Percentiles rank a stretch among this genome's conserved stretches.
phyloP scores from a whole-genome alignment of 2,888 invertebrate genomes.

The Diachrysia chrysitis region DNA sequence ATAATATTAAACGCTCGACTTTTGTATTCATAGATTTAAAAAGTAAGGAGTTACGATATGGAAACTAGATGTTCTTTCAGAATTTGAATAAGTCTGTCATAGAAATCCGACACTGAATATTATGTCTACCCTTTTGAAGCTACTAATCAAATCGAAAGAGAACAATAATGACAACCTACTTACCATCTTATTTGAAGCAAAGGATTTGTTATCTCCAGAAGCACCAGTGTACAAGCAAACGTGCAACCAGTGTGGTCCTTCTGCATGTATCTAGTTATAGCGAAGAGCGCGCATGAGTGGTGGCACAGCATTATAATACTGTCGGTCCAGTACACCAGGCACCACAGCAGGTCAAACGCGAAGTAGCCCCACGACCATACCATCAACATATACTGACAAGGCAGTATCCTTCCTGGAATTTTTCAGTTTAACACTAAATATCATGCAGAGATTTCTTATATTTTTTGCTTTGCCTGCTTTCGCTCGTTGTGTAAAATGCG shows the following conservation, averaged over 20 bases:
- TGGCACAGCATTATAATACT: slow-evolving; percentile 87
- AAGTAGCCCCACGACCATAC: slow-evolving; percentile 90
- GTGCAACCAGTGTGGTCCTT: slow-evolving; percentile 87
- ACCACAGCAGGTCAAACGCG: slow-evolving; percentile 90
- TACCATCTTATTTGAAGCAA: slow-evolving; percentile 90
- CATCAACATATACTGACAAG: slow-evolving; percentile 83
- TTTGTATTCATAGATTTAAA: too few species aligned
- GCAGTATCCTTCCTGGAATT: slow-evolving; percentile 70
- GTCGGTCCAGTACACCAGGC: slow-evolving; percentile 85
- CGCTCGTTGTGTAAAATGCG: background rate
- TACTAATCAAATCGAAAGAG: background rate
- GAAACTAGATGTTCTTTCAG: too few species aligned
- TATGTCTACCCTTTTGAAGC: too few species aligned
- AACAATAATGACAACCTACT: slow-evolving; percentile 34
- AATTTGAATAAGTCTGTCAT: too few species aligned
- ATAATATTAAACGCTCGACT: too few species aligned
- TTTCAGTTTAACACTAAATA: background rate
- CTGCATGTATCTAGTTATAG: slow-evolving; percentile 85
- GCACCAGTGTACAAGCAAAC: slow-evolving; percentile 87
- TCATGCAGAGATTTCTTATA: background rate
- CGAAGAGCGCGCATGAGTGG: slow-evolving; percentile 85
- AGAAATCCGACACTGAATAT: too few species aligned
- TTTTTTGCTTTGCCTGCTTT: background rate
- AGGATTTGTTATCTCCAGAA: slow-evolving; percentile 91
- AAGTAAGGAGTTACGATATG: too few species aligned